phyloP scores from a whole-genome alignment of 2,888 invertebrate species.

The Plagiodera versicolora region DNA sequence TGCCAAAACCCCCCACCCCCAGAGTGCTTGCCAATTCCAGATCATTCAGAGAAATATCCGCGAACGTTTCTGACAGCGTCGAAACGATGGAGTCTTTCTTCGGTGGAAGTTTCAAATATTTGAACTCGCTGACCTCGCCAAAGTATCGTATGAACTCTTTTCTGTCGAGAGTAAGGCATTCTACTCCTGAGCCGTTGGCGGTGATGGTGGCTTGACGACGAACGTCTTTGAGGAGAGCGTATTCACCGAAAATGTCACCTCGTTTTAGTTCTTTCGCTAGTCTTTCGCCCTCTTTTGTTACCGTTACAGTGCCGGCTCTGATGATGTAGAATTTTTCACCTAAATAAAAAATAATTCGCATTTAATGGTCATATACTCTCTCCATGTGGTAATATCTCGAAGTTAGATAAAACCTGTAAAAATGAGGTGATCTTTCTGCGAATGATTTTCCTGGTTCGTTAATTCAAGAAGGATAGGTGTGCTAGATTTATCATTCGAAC shows the following conservation, averaged over 20 bases:
- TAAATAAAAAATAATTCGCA: too few relatives aligned
- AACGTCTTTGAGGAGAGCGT: constrained; percentile 69
- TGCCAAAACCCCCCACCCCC: constrained; percentile 88
- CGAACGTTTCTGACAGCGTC: constrained; percentile 15
- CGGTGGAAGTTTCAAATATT: constrained; percentile 24
- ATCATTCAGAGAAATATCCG: constrained; percentile 63
- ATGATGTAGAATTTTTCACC: constrained; percentile 89
- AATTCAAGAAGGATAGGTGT: too few relatives aligned
- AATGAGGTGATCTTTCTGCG: too few relatives aligned
- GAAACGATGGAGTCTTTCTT: not conserved
- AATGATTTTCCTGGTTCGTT: too few relatives aligned
- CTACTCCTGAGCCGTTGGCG: constrained; percentile 71
- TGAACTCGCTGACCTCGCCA: constrained; percentile 69
- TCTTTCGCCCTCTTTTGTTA: constrained; percentile 62
- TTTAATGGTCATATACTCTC: too few relatives aligned
- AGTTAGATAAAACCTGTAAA: too few relatives aligned
- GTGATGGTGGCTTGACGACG: constrained; percentile 86
- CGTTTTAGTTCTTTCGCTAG: not conserved
- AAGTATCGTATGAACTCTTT: constrained; percentile 78
- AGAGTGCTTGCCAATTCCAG: constrained; percentile 79
- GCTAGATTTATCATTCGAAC: too few relatives aligned
- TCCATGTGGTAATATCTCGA: too few relatives aligned
- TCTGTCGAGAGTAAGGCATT: constrained; percentile 84
- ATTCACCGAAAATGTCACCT: constrained; percentile 26
- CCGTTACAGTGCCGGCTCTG: constrained; percentile 75